Evolutionary conservation across 2,888 invertebrate genomes (phyloP).

Genomic region (Amaurobius ferox): DNA sequence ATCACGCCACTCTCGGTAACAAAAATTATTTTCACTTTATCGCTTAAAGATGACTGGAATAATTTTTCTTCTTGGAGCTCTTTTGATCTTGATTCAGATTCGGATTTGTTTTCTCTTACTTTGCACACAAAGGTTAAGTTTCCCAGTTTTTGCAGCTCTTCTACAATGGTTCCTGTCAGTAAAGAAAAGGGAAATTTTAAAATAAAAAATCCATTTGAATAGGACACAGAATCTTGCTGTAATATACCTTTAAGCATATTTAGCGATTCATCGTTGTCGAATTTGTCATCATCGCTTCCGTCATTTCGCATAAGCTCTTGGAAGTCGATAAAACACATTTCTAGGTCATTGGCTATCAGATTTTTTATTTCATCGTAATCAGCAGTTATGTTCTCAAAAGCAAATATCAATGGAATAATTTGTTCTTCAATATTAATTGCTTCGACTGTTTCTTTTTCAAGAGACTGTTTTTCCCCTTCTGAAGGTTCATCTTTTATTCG

Average conservation of each 20-base stretch:
- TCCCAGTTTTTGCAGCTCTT: constrained; percentile 32
- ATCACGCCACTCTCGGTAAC: constrained; percentile 42
- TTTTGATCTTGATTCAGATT: constrained; percentile 18
- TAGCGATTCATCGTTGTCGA: constrained; percentile 23
- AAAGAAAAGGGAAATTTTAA: constrained; percentile 44
- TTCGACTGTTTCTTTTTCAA: not conserved
- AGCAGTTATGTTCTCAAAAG: constrained; percentile 46
- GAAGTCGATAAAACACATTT: constrained; percentile 62
- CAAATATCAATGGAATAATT: constrained; percentile 34
- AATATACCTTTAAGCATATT: constrained; percentile 34
- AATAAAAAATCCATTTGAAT: constrained; percentile 57
- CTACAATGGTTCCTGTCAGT: constrained; percentile 25
- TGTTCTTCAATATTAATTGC: not conserved
- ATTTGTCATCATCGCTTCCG: constrained; percentile 8
- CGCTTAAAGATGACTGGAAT: constrained; percentile 39
- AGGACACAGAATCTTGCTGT: constrained; percentile 49
- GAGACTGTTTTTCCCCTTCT: not conserved
- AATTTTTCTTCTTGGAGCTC: constrained; percentile 13
- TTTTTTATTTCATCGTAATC: constrained; percentile 40
- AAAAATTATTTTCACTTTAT: constrained; percentile 46
- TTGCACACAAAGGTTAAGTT: constrained; percentile 51
- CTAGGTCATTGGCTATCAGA: constrained; percentile 46
- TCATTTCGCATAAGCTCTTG: constrained; percentile 41
- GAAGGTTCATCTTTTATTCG: not conserved
- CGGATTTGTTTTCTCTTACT: constrained; percentile 35